Evolutionary conservation across 2,797 vertebrate genomes (phyloP).

Genomic region (Chloroceryle amazona): DNA sequence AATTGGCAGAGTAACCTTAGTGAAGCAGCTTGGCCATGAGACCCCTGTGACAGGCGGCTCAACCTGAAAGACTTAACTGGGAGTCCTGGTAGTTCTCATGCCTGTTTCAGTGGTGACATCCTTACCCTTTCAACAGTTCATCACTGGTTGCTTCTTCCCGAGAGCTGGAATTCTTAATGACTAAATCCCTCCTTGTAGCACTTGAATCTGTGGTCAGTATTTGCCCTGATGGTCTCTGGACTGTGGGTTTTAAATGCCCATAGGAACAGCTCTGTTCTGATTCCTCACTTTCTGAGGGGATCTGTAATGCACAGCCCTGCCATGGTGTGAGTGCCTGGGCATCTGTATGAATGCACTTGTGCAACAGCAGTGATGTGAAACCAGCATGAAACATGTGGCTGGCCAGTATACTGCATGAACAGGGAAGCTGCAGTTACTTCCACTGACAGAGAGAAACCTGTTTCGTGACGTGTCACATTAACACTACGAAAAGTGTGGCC

Average conservation of each 20-base stretch:
- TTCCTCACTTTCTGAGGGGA: not conserved
- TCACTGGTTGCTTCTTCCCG: not conserved
- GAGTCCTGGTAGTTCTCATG: fast-evolving
- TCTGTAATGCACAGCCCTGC: not conserved
- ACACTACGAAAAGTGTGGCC: not conserved
- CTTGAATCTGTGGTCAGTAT: not conserved
- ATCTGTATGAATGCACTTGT: not conserved
- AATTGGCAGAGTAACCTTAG: not conserved
- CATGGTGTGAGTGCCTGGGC: fast-evolving
- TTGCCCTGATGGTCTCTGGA: not conserved
- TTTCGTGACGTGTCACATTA: not conserved
- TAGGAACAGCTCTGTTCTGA: not conserved
- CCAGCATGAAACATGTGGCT: not conserved
- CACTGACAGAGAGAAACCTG: not conserved
- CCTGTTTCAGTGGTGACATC: not conserved
- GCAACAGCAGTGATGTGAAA: not conserved
- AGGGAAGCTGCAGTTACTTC: not conserved
- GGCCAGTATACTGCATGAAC: not conserved
- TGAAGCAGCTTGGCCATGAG: not conserved
- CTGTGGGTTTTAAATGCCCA: not conserved
- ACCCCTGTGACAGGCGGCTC: not conserved
- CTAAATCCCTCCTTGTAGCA: not conserved
- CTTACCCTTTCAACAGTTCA: not conserved
- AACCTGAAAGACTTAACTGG: not conserved
- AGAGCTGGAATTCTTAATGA: not conserved